Evolutionary conservation across 2,797 vertebrate species (phyloP).

Genomic region (Melopsittacus undulatus): DNA sequence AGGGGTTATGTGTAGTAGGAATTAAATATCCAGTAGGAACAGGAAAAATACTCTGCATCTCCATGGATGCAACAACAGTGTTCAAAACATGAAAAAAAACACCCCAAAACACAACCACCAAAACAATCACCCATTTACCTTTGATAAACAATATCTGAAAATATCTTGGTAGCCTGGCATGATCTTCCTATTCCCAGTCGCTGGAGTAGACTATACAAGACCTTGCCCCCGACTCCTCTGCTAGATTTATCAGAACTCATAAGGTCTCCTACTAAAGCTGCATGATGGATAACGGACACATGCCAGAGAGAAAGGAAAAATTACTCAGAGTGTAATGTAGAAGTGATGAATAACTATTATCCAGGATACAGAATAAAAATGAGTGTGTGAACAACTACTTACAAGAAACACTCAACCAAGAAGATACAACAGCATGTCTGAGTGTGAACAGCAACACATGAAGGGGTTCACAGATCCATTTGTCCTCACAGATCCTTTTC

Average conservation of each 20-base stretch:
- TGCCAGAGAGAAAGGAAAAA: neutral
- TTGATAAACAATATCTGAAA: neutral
- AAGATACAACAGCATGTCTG: neutral
- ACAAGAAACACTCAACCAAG: neutral
- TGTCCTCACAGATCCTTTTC: neutral
- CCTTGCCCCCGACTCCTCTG: neutral
- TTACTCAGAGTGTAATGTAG: neutral
- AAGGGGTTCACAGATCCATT: neutral
- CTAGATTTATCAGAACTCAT: neutral
- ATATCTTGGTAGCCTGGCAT: neutral
- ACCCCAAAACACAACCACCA: neutral
- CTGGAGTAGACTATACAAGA: fast-evolving
- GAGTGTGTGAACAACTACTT: neutral
- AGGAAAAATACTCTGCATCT: neutral
- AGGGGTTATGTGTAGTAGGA: neutral
- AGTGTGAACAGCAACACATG: neutral
- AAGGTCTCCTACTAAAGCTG: neutral
- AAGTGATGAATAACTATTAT: neutral
- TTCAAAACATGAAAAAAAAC: neutral
- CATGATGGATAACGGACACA: fast-evolving
- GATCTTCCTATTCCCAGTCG: neutral
- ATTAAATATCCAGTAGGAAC: neutral
- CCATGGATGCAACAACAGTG: neutral
- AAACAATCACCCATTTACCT: neutral
- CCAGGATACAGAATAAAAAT: neutral